phyloP scores from a whole-genome alignment of 2,797 vertebrate genomes.

The Cossypha dichroa region DNA sequence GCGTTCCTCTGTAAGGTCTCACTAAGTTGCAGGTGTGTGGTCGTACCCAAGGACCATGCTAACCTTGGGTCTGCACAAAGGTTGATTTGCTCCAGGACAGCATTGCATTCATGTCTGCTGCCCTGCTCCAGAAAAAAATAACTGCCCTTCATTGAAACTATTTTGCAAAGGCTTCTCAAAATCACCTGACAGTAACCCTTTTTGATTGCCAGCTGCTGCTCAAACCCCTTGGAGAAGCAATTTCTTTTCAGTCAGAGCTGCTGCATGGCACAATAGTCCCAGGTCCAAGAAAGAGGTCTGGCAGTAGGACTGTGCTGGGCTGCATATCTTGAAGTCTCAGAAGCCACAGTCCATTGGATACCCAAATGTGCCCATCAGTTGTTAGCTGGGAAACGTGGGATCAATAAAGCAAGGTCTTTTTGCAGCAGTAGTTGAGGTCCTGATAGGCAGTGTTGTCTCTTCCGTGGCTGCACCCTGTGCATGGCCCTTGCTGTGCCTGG shows the following conservation, averaged over 20 bases:
- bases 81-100: background rate
- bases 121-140: background rate
- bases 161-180: background rate
- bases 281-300: background rate
- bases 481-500: accelerated
- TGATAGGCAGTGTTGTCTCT: background rate
- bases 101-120: background rate
- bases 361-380: background rate
- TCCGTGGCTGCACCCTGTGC: background rate
- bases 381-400: background rate
- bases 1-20: background rate
- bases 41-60: background rate
- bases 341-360: background rate
- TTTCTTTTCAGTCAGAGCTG: background rate
- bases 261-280: background rate
- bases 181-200: background rate
- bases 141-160: background rate
- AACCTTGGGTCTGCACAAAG: background rate
- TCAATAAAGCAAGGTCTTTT: background rate
- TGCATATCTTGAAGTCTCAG: background rate
- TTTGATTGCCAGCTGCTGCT: background rate
- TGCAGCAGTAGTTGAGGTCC: background rate
- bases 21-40: background rate
- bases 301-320: background rate
- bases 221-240: background rate